Evolutionary conservation across 1,140 invertebrate species (phyloP), one percentile per base, ranked within the genome.

Genomic region (Thaumetopoea pityocampa): DNA sequence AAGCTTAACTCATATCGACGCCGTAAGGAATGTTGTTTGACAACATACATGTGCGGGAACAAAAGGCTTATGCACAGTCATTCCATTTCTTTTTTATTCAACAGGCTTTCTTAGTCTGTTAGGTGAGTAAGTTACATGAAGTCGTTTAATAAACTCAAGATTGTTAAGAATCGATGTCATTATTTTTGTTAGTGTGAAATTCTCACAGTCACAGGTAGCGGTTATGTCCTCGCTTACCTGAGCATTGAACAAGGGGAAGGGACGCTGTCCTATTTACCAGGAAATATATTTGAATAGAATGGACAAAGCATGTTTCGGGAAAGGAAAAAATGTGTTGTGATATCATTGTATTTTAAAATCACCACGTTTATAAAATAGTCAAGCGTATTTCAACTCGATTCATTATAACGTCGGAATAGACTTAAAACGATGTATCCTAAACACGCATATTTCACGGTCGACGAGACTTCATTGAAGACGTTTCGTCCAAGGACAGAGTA

Each of bases 41-140:
- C 80, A 76, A 76, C 77, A 78, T 79, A 74, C 64, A 78, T 77
- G 64, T 80, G 67, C 73, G 71, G 72, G 74, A 81, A 83, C 79
- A 81, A 83, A 79, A 83, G 79, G 74, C 67, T 73, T 66, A 64
- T 72, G 77, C 77, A 72, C 54, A 78, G 66, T 72, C 73, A 68
- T 77, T 60, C 55, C 45, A 49, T 67, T 66, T 72, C 61, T 72
- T 68, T 70, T 66, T 72, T 67, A 55, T 64, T 60, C 37, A 17
- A 52, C 42, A 42, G 51, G 59, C 68, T 73, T 71, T 71, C 67
- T 65, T 62, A 54, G 49, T 37, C 36, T 19, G 38, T 43, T 50
- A 26, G 43, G 28, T 26, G 37, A 29, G 20, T 35, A 23, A 46
- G 37, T 44, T 33, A 48, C 37, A 24, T 27, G 41, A 34, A 27